phyloP scores from a whole-genome alignment of 2,888 invertebrate genomes.

The Adelphocoris suturalis region DNA sequence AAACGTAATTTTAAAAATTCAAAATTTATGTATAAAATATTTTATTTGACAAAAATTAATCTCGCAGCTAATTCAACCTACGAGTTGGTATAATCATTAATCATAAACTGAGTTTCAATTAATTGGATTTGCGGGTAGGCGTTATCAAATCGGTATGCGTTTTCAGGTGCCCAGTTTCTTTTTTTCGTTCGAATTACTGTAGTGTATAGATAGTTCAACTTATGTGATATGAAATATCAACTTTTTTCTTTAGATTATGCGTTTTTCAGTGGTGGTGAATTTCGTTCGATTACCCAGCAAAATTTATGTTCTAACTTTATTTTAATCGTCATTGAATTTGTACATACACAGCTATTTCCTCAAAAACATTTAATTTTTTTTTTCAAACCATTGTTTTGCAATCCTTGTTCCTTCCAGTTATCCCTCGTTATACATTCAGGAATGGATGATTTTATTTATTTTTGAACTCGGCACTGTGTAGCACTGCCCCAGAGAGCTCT shows the following conservation, averaged over 20 bases:
- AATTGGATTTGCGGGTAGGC: neutral
- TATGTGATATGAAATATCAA: slow-evolving; percentile 46
- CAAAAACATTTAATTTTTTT: slow-evolving; percentile 10
- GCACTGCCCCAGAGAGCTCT: no score
- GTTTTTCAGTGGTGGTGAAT: neutral
- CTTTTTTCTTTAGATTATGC: slow-evolving; percentile 17
- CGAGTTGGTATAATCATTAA: slow-evolving; percentile 17
- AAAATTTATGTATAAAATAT: slow-evolving; percentile 34
- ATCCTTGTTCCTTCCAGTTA: no score
- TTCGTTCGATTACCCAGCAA: slow-evolving; percentile 13
- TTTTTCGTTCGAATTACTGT: slow-evolving; percentile 9
- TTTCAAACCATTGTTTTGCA: neutral
- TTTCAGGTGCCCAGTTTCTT: slow-evolving; percentile 6
- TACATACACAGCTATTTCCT: slow-evolving; percentile 57
- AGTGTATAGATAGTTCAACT: slow-evolving; percentile 24
- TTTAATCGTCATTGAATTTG: slow-evolving; percentile 45
- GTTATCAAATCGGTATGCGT: neutral
- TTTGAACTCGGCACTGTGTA: no score
- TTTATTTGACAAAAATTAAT: neutral
- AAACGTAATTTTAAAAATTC: neutral
- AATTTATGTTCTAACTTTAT: slow-evolving; percentile 41
- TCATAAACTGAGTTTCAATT: neutral
- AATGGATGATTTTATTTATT: no score
- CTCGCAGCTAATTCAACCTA: slow-evolving; percentile 11
- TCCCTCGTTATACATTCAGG: no score